Evolutionary conservation across 2,888 invertebrate species (phyloP).

Genomic region (Drosophila meridionalis): DNA sequence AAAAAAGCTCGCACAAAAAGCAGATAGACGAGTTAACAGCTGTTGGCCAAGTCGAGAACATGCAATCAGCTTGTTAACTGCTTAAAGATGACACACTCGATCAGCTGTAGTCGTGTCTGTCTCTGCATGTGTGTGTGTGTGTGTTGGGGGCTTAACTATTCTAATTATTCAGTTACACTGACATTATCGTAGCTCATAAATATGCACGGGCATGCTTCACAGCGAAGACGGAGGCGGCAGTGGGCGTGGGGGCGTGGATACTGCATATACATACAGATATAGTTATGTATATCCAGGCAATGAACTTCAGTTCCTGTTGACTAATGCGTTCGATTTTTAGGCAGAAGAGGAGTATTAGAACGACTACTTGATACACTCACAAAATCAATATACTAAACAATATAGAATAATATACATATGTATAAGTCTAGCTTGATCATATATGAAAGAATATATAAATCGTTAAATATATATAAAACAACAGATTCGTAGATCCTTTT

Average conservation of each 20-base stretch:
- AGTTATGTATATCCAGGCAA: conserved; percentile 13
- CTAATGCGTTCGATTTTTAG: conserved; percentile 65
- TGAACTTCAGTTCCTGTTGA: conserved; percentile 49
- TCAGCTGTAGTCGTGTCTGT: conserved; percentile 23
- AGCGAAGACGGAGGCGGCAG: background rate
- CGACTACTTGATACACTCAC: conserved; percentile 13
- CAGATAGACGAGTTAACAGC: conserved; percentile 20
- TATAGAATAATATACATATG: too few species aligned
- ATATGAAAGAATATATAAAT: too few species aligned
- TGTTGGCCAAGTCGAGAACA: conserved; percentile 14
- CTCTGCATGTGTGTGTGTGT: background rate
- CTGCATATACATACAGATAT: conserved; percentile 5
- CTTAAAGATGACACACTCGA: conserved; percentile 43
- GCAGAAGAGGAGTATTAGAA: background rate
- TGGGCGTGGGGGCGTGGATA: background rate
- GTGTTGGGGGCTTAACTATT: conserved; percentile 27
- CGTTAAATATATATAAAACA: too few species aligned
- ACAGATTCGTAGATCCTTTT: too few species aligned
- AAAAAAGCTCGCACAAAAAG: conserved; percentile 17
- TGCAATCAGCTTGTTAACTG: conserved; percentile 45
- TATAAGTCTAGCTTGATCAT: too few species aligned
- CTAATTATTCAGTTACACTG: conserved; percentile 60
- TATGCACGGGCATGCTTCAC: conserved; percentile 57
- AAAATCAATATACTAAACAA: background rate
- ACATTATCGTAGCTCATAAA: conserved; percentile 58